Percentiles rank a stretch among this genome's conserved stretches.
These are phyloP conservation scores for Carassius gibelio DNA, from an alignment of 2,113 vertebrate genomes.

Conservation along the genomic window DNA sequence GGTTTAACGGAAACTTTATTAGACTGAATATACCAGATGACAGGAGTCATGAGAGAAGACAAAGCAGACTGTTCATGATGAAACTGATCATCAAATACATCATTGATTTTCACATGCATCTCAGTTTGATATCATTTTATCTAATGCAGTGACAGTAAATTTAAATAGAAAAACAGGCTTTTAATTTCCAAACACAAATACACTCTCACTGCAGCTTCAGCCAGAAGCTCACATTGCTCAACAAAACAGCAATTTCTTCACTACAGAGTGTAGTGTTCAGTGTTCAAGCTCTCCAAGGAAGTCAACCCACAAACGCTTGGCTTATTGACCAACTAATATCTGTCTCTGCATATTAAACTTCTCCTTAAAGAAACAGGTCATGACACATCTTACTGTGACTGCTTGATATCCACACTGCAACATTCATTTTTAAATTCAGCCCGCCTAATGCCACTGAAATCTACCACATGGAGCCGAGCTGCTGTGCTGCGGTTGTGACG, in stretches of 20 bases:
- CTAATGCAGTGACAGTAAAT: not conserved
- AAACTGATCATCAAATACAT: no score
- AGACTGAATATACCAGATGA: no score
- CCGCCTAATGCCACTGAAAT: not conserved
- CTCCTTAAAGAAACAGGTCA: constrained; percentile 15
- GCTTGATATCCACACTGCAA: constrained; percentile 14
- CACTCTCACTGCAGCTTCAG: not conserved
- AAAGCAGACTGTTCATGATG: no score
- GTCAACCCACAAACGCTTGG: not conserved
- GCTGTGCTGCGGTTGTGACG: not conserved
- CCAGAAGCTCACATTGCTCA: not conserved
- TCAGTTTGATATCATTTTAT: not conserved
- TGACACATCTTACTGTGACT: constrained; percentile 24
- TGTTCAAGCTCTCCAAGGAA: not conserved
- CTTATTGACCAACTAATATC: constrained; percentile 4
- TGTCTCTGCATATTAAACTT: constrained; percentile 8
- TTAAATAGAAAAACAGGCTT: not conserved
- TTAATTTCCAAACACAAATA: not conserved
- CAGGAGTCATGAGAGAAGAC: no score
- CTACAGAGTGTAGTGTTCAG: not conserved
- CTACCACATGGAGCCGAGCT: not conserved
- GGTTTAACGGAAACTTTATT: no score
- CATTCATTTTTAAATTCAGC: not conserved
- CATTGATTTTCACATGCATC: not conserved
- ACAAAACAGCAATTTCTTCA: not conserved